Base-by-base conservation (phyloP, 2,888 invertebrate genomes). In the Tipula confusa region DNA sequence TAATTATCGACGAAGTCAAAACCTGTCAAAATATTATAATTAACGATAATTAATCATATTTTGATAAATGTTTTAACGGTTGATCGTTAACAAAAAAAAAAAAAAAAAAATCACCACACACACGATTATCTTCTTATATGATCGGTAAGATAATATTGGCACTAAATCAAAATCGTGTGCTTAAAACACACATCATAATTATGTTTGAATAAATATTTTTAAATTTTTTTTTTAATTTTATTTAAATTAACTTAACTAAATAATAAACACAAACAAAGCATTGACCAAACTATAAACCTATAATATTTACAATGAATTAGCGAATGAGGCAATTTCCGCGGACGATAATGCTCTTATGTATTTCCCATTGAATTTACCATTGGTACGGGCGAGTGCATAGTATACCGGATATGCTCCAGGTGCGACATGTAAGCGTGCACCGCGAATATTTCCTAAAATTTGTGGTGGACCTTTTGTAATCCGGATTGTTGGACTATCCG, bases 401-500 rank as follows among this genome's bases (percentile, higher is more conserved):
- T 83, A 83, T 15, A 83, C 83, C 15, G 83, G 83, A 48, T 83
- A 83, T 1, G 83, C 83, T 6, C 83, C 83, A 7, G 83, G 83
- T 1, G 83, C 83, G 9, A 83, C 29, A 48, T 83, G 83, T 29
- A 83, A 43, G 11, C 48, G 83, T 2, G 83, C 48, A 5, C 83
- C 83, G 2, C 82, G 82, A 13, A 28, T n/a, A 38, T 82, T 82
- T 28, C 43, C 33, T 3, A 29, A 43, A 2, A 48, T 48, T 43
- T 48, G 11, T 29, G 83, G 43, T 15, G 83, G 33, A 9, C 33
- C 82, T 5, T 82, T 82, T 29, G 64, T 24, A 2, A 64, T 64
- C 64, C 64, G 64, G 9, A 64, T 64, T 24, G 64, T 64, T 64
- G 64, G 64, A 24, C 64, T 64, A 9, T 64, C 64, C 64, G 64